phyloP scores from a whole-genome alignment of 2,888 invertebrate genomes.

The Tenthredo livida region DNA sequence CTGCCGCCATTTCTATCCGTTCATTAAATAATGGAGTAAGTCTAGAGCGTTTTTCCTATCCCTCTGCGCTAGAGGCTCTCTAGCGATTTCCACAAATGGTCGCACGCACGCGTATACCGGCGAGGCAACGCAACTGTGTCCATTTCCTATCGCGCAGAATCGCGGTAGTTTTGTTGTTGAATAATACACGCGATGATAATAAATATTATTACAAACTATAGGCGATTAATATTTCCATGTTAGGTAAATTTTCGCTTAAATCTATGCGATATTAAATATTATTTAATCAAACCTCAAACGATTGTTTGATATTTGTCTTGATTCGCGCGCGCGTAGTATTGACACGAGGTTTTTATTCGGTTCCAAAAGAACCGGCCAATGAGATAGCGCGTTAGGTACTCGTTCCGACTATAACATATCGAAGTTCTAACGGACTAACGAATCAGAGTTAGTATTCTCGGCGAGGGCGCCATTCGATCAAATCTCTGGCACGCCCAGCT shows the following conservation, averaged over 20 bases:
- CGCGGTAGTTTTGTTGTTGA: neutral
- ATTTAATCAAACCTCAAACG: neutral
- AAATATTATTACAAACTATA: neutral
- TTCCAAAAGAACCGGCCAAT: constrained; percentile 8
- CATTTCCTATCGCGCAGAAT: neutral
- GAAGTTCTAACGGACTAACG: constrained; percentile 63
- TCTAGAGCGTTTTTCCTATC: neutral
- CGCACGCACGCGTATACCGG: constrained; percentile 34
- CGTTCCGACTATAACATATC: neutral
- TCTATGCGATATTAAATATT: neutral
- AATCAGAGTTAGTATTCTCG: constrained; percentile 64
- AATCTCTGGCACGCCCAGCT: constrained; percentile 74
- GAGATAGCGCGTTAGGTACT: neutral
- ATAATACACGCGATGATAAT: neutral
- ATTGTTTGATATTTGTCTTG: constrained; percentile 56
- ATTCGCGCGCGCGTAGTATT: constrained; percentile 66
- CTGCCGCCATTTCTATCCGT: too few species aligned
- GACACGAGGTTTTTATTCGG: constrained; percentile 25
- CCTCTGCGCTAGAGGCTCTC: neutral
- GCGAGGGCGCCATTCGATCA: constrained; percentile 66
- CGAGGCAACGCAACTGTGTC: neutral
- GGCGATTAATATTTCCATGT: neutral
- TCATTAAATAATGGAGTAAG: too few species aligned
- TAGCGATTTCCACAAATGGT: neutral
- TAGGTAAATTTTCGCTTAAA: neutral